phyloP scores from a whole-genome alignment of 2,888 invertebrate genomes.

The Ligdia adustata region DNA sequence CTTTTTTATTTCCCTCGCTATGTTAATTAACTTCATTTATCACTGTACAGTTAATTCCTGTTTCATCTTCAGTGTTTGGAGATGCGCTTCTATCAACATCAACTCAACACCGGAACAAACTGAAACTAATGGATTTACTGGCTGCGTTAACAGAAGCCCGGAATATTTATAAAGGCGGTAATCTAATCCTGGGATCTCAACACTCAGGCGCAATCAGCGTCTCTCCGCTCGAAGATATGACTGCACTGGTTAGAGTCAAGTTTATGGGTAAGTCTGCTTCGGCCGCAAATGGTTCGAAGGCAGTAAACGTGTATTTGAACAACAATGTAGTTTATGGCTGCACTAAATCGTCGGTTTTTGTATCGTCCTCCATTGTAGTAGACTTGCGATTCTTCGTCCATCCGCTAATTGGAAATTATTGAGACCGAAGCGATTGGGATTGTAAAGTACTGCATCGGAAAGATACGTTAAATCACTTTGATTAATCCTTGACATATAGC shows the following conservation, averaged over 20 bases:
- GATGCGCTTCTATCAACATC: constrained; percentile 27
- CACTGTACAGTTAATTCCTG: constrained; percentile 58
- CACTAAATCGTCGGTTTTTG: constrained; percentile 55
- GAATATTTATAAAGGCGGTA: constrained; percentile 42
- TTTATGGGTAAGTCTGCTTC: constrained; percentile 47
- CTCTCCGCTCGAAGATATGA: constrained; percentile 40
- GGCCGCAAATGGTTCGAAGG: constrained; percentile 38
- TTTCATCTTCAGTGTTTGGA: constrained; percentile 33
- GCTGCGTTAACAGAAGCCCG: constrained; percentile 31
- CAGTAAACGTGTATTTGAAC: constrained; percentile 47
- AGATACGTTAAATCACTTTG: constrained; percentile 66
- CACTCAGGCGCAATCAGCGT: constrained; percentile 44
- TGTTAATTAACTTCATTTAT: constrained; percentile 73
- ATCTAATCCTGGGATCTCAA: constrained; percentile 42
- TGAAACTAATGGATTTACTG: constrained; percentile 34
- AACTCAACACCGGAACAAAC: constrained; percentile 28
- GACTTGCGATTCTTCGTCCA: constrained; percentile 47
- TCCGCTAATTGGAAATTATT: constrained; percentile 74
- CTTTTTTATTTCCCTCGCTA: constrained; percentile 54
- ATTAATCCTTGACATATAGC: constrained; percentile 59
- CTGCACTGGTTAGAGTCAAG: constrained; percentile 45
- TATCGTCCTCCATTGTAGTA: constrained; percentile 49
- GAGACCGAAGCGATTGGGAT: constrained; percentile 59
- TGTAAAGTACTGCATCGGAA: constrained; percentile 61
- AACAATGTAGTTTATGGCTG: constrained; percentile 55